These are phyloP conservation scores for Cetonia aurata DNA, from an alignment of 2,888 invertebrate genomes.

Conservation along the genomic window DNA sequence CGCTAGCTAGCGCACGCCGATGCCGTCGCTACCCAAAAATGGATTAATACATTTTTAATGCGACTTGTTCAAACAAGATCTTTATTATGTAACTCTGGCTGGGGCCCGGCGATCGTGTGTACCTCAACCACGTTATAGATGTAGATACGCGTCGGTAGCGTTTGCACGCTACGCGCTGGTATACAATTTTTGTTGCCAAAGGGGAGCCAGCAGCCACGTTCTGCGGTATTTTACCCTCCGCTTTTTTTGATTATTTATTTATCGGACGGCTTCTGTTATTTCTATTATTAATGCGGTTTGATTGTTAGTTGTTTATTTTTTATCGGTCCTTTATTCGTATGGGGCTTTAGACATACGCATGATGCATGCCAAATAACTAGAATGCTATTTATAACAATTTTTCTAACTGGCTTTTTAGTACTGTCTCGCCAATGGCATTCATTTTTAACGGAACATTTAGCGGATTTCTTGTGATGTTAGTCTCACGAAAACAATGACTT, in stretches of 20 bases:
- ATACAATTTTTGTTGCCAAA: slow-evolving; percentile 29
- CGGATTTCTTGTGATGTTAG: too few species aligned
- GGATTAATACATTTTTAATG: slow-evolving; percentile 68
- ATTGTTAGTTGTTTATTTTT: slow-evolving; percentile 43
- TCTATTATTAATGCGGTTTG: slow-evolving; percentile 45
- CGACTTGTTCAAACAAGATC: slow-evolving; percentile 64
- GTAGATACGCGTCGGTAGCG: slow-evolving; percentile 11
- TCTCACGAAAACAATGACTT: too few species aligned
- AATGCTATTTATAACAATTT: too few species aligned
- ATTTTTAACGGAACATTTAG: too few species aligned
- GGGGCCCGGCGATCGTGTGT: slow-evolving; percentile 46
- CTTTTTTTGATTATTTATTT: slow-evolving; percentile 41
- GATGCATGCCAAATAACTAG: too few species aligned
- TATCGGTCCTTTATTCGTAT: slow-evolving; percentile 13
- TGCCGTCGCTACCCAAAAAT: slow-evolving; percentile 60
- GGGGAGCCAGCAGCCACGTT: slow-evolving; percentile 12
- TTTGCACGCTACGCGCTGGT: slow-evolving; percentile 11
- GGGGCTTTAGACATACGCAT: too few species aligned
- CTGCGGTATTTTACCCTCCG: not conserved
- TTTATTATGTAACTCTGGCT: slow-evolving; percentile 59
- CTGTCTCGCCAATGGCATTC: too few species aligned
- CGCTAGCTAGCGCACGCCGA: slow-evolving; percentile 35
- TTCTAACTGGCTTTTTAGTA: too few species aligned
- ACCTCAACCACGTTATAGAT: not conserved
- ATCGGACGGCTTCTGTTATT: slow-evolving; percentile 40